Conservation (phyloP, 2,888 invertebrate genomes). For the Oscheius sp. region DNA sequence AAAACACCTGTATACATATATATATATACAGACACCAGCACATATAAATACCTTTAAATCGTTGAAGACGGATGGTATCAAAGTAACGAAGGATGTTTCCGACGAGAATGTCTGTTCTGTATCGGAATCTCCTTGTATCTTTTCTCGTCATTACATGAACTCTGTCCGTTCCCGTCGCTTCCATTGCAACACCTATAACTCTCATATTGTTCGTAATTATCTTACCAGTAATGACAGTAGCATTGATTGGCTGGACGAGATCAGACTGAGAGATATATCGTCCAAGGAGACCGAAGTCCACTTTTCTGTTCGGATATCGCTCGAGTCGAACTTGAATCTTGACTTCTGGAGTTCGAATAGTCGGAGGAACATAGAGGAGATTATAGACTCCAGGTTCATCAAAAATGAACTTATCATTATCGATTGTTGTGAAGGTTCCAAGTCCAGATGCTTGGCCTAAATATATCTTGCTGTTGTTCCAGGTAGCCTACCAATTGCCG, state of each 20-base stretch:
- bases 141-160: conserved; percentile 66
- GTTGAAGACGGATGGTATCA: conserved; percentile 68
- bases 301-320: conserved; percentile 68
- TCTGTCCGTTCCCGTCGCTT: conserved; percentile 59
- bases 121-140: conserved; percentile 67
- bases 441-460: conserved; percentile 87
- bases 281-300: conserved; percentile 67
- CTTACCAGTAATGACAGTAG: conserved; percentile 67
- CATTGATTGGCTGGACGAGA: conserved; percentile 69
- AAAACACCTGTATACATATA: conserved; percentile 55
- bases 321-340: conserved; percentile 66
- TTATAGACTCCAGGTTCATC: conserved; percentile 79
- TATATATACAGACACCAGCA: not conserved
- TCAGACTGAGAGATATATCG: conserved; percentile 64
- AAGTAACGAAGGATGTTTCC: conserved; percentile 69
- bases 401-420: conserved; percentile 88
- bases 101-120: conserved; percentile 67
- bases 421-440: conserved; percentile 86
- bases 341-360: conserved; percentile 63
- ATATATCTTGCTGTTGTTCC: conserved; percentile 16
- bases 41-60: conserved; percentile 66
- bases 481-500: conserved; percentile 48
- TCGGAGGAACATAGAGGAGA: conserved; percentile 63
- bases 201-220: not conserved
- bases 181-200: conserved; percentile 3